Evolutionary conservation across 2,113 vertebrate species (phyloP).

Genomic region (Nanger granti): DNA sequence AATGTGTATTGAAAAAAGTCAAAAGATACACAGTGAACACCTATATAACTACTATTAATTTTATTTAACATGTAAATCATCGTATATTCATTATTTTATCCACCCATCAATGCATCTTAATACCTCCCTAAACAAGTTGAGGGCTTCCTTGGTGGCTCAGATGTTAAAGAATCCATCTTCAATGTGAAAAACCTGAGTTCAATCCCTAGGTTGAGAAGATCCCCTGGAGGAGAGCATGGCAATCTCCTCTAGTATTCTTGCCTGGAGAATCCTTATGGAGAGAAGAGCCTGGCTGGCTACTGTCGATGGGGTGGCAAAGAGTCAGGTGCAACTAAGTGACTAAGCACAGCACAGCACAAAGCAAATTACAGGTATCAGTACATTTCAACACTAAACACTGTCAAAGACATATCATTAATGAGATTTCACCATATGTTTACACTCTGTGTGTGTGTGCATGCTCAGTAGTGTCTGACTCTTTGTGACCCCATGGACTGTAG

Average conservation of each 20-base stretch:
- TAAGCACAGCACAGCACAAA: not conserved
- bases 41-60: not conserved
- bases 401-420: not conserved
- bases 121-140: not conserved
- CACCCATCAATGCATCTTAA: not conserved
- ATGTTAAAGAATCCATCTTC: not conserved
- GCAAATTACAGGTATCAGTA: not conserved
- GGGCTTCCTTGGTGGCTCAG: not conserved
- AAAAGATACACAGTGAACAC: not conserved
- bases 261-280: not conserved
- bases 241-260: not conserved
- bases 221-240: not conserved
- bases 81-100: not conserved
- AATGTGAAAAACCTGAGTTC: not conserved
- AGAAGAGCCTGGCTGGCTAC: not conserved
- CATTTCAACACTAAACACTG: not conserved
- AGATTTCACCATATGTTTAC: not conserved
- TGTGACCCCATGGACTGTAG: not conserved
- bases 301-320: not conserved
- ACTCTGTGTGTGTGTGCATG: not conserved
- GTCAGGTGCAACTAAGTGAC: not conserved
- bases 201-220: not conserved
- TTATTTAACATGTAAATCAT: not conserved
- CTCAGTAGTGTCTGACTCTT: not conserved
- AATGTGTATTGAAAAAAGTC: not conserved